These are phyloP conservation scores for Bufotes viridis DNA, from an alignment of 2,797 vertebrate species.

Conservation along the genomic window DNA sequence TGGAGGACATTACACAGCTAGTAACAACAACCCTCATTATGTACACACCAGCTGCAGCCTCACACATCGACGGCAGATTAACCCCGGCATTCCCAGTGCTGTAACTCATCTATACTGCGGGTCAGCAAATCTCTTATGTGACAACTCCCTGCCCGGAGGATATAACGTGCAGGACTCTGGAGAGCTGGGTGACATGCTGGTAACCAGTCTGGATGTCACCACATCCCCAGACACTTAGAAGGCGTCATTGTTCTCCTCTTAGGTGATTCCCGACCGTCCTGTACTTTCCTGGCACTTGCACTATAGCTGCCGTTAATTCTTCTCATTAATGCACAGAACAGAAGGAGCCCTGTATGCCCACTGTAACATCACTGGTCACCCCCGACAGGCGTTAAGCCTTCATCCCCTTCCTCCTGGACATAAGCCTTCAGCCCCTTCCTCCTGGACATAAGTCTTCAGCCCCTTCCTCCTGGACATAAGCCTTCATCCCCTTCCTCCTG, in stretches of 20 bases:
- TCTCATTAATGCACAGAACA: neutral
- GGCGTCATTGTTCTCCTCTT: neutral
- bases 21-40: conserved; percentile 6
- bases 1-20: neutral
- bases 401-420: too few relatives aligned
- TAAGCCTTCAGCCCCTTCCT: too few relatives aligned
- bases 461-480: too few relatives aligned
- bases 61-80: neutral
- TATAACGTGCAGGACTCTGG: neutral
- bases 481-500: too few relatives aligned
- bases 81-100: neutral
- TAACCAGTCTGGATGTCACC: neutral
- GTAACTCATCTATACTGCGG: neutral
- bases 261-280: neutral
- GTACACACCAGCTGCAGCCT: neutral
- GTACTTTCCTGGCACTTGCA: neutral
- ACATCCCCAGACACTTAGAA: neutral
- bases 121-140: too few relatives aligned
- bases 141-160: too few relatives aligned
- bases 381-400: too few relatives aligned
- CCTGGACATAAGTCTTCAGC: too few relatives aligned
- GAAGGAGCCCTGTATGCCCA: neutral
- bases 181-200: neutral
- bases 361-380: neutral
- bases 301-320: neutral